Conservation (phyloP, 2,888 invertebrate species). For the Ferdinandea cuprea region DNA sequence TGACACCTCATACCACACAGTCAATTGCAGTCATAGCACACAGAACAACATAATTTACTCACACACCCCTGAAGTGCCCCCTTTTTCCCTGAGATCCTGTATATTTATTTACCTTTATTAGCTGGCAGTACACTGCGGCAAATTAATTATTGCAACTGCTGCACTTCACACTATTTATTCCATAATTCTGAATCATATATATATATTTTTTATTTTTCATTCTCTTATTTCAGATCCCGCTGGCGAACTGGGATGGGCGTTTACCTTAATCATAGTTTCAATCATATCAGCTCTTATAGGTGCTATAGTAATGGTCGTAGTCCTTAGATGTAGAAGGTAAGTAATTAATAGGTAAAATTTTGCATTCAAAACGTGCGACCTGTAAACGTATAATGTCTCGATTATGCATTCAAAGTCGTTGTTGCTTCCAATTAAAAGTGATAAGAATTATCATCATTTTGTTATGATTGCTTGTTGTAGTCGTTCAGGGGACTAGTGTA, state of each 20-base stretch:
- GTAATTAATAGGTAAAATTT: conserved; percentile 70
- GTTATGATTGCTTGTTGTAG: conserved; percentile 38
- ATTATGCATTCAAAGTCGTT: conserved; percentile 62
- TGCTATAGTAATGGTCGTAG: conserved; percentile 89
- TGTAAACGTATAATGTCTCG: conserved; percentile 46
- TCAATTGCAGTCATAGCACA: conserved; percentile 55
- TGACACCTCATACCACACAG: conserved; percentile 58
- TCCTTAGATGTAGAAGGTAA: conserved; percentile 86
- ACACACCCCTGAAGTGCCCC: not conserved
- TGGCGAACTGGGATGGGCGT: conserved; percentile 85
- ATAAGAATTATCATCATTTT: conserved; percentile 53
- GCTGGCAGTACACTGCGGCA: conserved; percentile 52
- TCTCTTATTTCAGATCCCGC: conserved; percentile 80
- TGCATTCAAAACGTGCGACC: conserved; percentile 12
- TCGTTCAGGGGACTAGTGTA: not conserved
- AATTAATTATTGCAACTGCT: conserved; percentile 66
- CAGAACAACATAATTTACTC: conserved; percentile 40
- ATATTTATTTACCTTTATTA: conserved; percentile 51
- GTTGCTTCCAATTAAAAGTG: conserved; percentile 65
- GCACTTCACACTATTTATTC: conserved; percentile 65
- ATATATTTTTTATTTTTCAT: conserved; percentile 27
- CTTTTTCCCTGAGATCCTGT: conserved; percentile 26
- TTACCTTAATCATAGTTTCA: conserved; percentile 88
- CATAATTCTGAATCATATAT: conserved; percentile 56
- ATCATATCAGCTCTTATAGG: conserved; percentile 88